Conservation (phyloP, 2,113 vertebrate species). For the Argyrosomus japonicus region DNA sequence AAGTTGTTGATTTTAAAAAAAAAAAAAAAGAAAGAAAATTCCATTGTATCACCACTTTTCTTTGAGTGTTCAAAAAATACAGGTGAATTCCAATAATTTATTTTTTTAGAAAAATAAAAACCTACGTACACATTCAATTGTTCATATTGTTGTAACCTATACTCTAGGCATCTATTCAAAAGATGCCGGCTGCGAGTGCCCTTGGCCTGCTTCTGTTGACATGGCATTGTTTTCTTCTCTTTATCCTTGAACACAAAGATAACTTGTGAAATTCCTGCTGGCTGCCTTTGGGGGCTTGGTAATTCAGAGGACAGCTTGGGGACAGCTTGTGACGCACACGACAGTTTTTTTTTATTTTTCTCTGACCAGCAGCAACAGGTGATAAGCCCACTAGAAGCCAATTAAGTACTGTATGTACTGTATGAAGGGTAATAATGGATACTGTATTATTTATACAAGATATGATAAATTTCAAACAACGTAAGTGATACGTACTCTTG, state of each 20-base stretch:
- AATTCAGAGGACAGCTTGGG: conserved; percentile 57
- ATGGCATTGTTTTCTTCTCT: conserved; percentile 68
- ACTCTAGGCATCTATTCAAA: conserved; percentile 17
- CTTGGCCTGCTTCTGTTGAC: conserved; percentile 47
- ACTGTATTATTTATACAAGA: neutral
- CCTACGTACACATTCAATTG: neutral
- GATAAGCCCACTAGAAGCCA: conserved; percentile 15
- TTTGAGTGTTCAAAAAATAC: too few relatives aligned
- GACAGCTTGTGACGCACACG: conserved; percentile 59
- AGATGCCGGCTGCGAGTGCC: conserved; percentile 11
- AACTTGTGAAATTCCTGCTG: conserved; percentile 79
- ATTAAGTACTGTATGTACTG: neutral
- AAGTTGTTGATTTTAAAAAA: too few relatives aligned
- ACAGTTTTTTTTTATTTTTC: conserved; percentile 7
- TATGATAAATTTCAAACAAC: neutral
- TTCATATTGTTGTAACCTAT: conserved; percentile 8
- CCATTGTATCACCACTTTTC: too few relatives aligned
- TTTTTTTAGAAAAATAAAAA: too few relatives aligned
- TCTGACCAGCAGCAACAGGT: conserved; percentile 62
- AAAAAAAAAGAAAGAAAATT: too few relatives aligned
- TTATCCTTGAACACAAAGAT: conserved; percentile 78
- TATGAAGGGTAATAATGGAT: neutral
- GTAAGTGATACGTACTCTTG: neutral
- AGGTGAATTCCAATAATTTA: too few relatives aligned
- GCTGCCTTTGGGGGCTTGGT: conserved; percentile 60